These are phyloP conservation scores for Ailurus styani DNA, from an alignment of 2,113 vertebrate genomes.

Conservation along the genomic window DNA sequence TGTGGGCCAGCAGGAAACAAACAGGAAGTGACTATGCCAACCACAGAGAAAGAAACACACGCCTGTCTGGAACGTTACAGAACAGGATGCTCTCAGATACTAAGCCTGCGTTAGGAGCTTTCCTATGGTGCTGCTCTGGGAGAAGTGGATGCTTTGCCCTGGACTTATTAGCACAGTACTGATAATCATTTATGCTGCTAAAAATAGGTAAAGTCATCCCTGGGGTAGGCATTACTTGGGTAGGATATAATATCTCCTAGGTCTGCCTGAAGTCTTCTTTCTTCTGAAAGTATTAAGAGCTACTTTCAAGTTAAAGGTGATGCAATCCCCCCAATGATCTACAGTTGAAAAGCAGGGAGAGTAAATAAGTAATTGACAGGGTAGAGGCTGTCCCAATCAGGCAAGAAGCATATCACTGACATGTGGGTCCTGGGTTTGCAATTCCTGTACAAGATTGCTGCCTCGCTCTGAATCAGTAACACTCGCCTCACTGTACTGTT, in stretches of 20 bases:
- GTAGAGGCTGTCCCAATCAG: neutral
- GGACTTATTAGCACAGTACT: neutral
- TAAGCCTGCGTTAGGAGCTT: neutral
- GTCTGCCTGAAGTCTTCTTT: neutral
- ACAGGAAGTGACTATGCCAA: slow-evolving; percentile 68
- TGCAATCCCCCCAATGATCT: neutral
- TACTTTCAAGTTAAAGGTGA: neutral
- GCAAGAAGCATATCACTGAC: neutral
- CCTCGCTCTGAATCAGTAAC: neutral
- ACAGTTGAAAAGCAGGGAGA: neutral
- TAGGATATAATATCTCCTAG: neutral
- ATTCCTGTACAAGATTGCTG: neutral
- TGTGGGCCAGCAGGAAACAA: slow-evolving; percentile 45
- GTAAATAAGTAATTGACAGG: neutral
- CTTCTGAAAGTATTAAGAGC: neutral
- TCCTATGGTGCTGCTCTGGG: neutral
- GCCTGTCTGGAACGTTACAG: slow-evolving; percentile 30
- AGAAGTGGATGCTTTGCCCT: neutral
- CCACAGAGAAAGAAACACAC: slow-evolving; percentile 57
- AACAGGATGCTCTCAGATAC: neutral
- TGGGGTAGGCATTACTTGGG: neutral
- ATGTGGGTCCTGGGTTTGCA: neutral
- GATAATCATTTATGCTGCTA: neutral
- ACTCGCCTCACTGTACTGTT: neutral
- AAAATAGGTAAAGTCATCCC: neutral